Conservation (phyloP, 2,888 invertebrate genomes). For the Lochmaea crataegi region DNA sequence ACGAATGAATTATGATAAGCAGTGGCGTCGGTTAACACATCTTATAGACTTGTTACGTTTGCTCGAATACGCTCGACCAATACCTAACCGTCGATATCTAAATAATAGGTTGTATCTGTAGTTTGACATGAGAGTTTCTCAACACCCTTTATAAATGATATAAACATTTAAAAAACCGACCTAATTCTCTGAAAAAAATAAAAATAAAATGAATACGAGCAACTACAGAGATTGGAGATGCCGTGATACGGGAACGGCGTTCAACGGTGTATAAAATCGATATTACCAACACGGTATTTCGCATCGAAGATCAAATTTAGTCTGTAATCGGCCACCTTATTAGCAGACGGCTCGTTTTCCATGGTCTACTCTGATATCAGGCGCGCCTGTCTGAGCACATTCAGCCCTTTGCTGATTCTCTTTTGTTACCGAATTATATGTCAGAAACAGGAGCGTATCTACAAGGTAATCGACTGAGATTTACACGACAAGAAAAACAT, state of each 20-base stretch:
- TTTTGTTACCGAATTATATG: constrained; percentile 60
- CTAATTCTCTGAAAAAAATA: no score
- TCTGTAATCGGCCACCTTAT: constrained; percentile 63
- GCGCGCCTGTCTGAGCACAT: constrained; percentile 52
- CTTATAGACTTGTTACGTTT: no score
- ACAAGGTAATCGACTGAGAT: neutral
- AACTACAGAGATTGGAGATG: constrained; percentile 13
- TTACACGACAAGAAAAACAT: no score
- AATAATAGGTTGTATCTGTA: no score
- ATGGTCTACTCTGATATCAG: constrained; percentile 58
- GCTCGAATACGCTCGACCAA: no score
- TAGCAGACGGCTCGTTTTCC: constrained; percentile 61
- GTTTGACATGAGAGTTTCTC: no score
- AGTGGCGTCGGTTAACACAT: no score
- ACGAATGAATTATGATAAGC: no score
- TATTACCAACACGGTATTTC: constrained; percentile 49
- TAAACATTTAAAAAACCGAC: no score
- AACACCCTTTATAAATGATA: no score
- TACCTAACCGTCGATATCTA: no score
- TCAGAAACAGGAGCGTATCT: constrained; percentile 9
- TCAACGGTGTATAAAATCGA: constrained; percentile 59
- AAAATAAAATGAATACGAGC: neutral
- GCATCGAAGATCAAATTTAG: constrained; percentile 61
- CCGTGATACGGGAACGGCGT: constrained; percentile 31
- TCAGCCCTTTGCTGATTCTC: constrained; percentile 54